Evolutionary conservation across 2,113 vertebrate genomes (phyloP).

Genomic region (Microcebus ravelobensis): DNA sequence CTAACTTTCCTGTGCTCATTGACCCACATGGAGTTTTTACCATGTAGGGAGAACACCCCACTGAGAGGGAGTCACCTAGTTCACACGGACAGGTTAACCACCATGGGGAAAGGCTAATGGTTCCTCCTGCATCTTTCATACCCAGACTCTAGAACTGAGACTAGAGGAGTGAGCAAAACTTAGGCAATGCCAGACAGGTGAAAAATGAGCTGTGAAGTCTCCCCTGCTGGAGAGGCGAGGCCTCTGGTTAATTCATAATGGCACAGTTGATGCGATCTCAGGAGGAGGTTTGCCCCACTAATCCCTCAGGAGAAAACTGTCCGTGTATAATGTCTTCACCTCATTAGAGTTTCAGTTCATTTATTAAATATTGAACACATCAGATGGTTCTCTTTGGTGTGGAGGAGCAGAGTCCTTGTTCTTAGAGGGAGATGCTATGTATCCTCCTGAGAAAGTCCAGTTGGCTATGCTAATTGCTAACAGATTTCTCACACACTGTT

Average conservation of each 20-base stretch:
- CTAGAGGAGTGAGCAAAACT: background rate
- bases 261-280: constrained; percentile 70
- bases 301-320: constrained; percentile 82
- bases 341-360: constrained; percentile 85
- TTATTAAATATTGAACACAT: constrained; percentile 87
- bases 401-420: constrained; percentile 78
- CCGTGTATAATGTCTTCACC: constrained; percentile 70
- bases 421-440: constrained; percentile 76
- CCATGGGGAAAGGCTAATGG: constrained; percentile 48
- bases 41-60: background rate
- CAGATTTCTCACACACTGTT: constrained; percentile 83
- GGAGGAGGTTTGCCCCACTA: constrained; percentile 73
- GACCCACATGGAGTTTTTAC: constrained; percentile 31
- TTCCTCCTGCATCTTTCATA: constrained; percentile 23
- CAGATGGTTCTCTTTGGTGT: constrained; percentile 83
- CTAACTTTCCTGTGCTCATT: constrained; percentile 44
- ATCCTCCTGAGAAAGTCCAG: constrained; percentile 85
- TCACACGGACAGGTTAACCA: constrained; percentile 62
- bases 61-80: constrained; percentile 44
- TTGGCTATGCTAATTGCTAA: constrained; percentile 85
- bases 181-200: constrained; percentile 38
- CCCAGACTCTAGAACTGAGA: constrained; percentile 69
- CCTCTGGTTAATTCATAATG: constrained; percentile 63
- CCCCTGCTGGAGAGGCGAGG: constrained; percentile 57
- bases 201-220: constrained; percentile 65